Evolutionary conservation across 1,140 invertebrate species (phyloP).

Genomic region (Paraescarpia echinospica): DNA sequence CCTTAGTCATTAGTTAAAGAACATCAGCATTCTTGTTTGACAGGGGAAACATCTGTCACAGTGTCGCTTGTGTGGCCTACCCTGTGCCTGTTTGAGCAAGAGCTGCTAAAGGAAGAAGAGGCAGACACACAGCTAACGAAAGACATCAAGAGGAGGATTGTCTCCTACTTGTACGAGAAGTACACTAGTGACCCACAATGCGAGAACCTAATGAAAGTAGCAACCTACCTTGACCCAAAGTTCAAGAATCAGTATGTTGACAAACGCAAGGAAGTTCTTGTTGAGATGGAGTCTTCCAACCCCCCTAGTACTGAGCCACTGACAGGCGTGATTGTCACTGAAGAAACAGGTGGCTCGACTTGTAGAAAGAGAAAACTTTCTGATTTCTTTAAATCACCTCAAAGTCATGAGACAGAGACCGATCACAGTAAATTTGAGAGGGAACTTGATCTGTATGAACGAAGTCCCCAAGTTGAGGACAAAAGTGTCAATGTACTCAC

Average conservation of each 20-base stretch:
- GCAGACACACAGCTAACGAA: background rate
- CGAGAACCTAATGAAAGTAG: background rate
- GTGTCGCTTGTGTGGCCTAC: too few relatives aligned
- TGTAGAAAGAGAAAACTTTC: background rate
- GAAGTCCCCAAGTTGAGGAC: background rate
- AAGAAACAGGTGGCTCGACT: background rate
- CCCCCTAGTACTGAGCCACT: background rate
- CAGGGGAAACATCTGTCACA: too few relatives aligned
- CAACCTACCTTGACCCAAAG: background rate
- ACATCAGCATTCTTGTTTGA: too few relatives aligned
- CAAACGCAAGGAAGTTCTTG: background rate
- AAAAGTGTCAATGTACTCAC: background rate
- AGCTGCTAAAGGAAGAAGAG: background rate
- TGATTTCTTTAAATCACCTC: background rate
- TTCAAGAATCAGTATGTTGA: background rate
- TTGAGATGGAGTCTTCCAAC: background rate
- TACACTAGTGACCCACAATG: background rate
- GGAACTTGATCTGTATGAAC: background rate
- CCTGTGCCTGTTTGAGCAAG: background rate
- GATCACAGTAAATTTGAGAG: background rate
- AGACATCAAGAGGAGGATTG: background rate
- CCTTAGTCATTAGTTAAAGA: too few relatives aligned
- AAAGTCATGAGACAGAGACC: background rate
- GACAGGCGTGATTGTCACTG: background rate
- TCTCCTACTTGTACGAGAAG: background rate